Evolutionary conservation across 2,113 vertebrate genomes (phyloP).

Genomic region (Zosterops japonicus): DNA sequence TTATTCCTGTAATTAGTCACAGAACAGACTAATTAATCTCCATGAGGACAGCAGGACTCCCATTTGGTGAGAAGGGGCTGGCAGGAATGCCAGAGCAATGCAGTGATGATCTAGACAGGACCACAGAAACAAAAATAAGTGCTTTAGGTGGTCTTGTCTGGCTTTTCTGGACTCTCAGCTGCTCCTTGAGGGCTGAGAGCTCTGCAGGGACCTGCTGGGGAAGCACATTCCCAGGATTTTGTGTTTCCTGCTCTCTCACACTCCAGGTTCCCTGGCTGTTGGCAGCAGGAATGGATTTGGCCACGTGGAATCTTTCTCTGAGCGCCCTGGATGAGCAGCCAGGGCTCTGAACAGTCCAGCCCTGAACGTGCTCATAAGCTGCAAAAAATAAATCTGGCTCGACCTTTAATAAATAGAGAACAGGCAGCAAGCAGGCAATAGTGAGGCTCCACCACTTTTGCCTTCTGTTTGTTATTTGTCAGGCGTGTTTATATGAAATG

Average conservation of each 20-base stretch:
- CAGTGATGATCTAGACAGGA: background rate
- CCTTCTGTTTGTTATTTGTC: background rate
- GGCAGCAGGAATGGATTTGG: background rate
- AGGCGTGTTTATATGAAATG: background rate
- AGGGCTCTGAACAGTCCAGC: background rate
- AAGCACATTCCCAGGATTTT: background rate
- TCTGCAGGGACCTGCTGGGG: background rate
- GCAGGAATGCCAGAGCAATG: background rate
- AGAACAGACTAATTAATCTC: background rate
- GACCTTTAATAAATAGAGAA: constrained; percentile 47
- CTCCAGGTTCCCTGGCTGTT: background rate
- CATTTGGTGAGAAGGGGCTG: background rate
- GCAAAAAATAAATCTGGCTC: background rate
- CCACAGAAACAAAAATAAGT: background rate
- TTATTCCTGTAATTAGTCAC: background rate
- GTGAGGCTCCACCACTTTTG: background rate
- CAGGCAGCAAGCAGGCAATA: background rate
- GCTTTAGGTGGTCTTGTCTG: background rate
- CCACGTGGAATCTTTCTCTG: background rate
- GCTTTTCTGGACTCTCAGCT: background rate
- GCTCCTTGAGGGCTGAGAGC: background rate
- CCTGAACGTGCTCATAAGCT: background rate
- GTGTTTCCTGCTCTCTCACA: background rate
- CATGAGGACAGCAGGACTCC: background rate
- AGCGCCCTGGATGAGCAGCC: background rate